These are phyloP conservation scores for Byasa hedistus DNA, from an alignment of 2,888 invertebrate species.

Conservation along the genomic window DNA sequence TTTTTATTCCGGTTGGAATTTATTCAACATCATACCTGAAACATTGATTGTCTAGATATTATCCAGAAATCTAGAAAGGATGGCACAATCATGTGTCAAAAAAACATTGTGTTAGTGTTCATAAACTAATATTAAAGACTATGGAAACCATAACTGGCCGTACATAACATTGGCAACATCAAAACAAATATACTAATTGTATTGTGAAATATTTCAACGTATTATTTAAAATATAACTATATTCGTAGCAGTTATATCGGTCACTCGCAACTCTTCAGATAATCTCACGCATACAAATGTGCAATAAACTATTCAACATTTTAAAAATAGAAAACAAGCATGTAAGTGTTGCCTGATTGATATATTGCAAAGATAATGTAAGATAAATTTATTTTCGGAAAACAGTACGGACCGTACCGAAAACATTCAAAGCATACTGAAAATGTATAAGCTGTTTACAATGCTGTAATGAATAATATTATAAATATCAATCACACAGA, in stretches of 20 bases:
- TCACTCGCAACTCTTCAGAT: conserved; percentile 37
- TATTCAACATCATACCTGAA: conserved; percentile 38
- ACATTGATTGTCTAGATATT: conserved; percentile 36
- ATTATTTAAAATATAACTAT: conserved; percentile 46
- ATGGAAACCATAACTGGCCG: conserved; percentile 60
- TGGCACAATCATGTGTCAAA: conserved; percentile 68
- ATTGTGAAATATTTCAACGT: conserved; percentile 35
- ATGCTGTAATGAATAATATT: neutral
- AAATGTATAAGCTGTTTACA: conserved; percentile 1
- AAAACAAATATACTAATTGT: conserved; percentile 37
- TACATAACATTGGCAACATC: conserved; percentile 56
- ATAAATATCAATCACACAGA: neutral
- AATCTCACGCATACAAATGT: conserved; percentile 38
- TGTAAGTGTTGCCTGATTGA: conserved; percentile 18
- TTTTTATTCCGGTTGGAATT: conserved; percentile 3
- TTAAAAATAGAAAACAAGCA: conserved; percentile 27
- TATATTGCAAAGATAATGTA: conserved; percentile 8
- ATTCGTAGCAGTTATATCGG: conserved; percentile 43
- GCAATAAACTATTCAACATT: conserved; percentile 32
- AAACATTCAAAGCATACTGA: conserved; percentile 10
- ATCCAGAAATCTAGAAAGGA: conserved; percentile 44
- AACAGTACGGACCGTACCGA: conserved; percentile 3
- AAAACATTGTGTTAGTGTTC: conserved; percentile 39
- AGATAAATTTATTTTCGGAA: conserved; percentile 10
- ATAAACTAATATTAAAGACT: conserved; percentile 41